Base-by-base conservation (phyloP, 2,113 vertebrate genomes). In the Prunella fulvescens region DNA sequence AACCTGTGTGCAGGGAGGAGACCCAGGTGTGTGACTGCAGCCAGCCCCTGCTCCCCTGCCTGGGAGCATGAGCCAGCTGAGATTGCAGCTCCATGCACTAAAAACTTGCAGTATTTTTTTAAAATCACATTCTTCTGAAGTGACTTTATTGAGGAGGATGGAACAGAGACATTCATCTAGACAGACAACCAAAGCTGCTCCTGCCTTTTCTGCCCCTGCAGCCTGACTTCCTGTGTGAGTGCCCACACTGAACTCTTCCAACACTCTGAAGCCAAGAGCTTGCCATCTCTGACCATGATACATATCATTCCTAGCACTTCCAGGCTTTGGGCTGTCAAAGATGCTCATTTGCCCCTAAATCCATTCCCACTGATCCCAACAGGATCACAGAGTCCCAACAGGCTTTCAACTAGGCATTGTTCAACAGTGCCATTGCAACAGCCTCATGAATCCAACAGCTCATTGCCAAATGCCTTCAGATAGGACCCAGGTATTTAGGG, bases 41-140 rank as follows among this genome's bases (percentile, higher is more conserved):
- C 39, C 48, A 73, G 39, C 4, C 15, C 35, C 3, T 2, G 0
- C 23, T 65, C 14, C 48, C 11, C 28, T 45, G 18, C 13, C 45
- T 0, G 1, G 35, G 29, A 4, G 0, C 50, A 35, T 23, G 23
- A 65, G 40, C 31, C 0, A 0, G 10, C 6, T 19, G 25, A 88
- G 20, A 47, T 12, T 42, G 11, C 50, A 76, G 28, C 35, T 50
- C 19, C 3, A 19, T 29, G 13, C 25, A 29, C 42, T 47, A 39
- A 79, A 82, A 56, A 42, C 19, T 37, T 40, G 5, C 60, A 65
- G 24, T 37, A 19, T 6, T 29, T 48, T 53, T 66, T 61, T 42
- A 14, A 17, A 0, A 22, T 42, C 22, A 50, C 11, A 37, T 76
- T 58, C 57, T 53, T 90, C 78, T 64, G 22, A 39, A 72, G 48